Evolutionary conservation across 2,888 invertebrate genomes (phyloP).

Genomic region (Ctenicera cuprea): DNA sequence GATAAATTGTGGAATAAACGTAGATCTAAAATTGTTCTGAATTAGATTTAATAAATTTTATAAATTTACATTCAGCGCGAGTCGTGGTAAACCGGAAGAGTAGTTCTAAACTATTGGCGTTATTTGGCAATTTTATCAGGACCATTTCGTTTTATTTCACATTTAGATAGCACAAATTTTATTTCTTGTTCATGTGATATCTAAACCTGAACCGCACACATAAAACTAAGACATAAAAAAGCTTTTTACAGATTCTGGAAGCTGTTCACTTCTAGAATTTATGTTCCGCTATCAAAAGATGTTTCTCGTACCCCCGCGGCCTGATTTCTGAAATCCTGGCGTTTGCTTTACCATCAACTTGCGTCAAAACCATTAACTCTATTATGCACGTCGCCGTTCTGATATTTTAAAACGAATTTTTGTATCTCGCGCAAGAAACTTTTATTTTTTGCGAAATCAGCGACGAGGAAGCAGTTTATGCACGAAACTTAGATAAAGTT

Average conservation of each 20-base stretch:
- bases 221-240: slow-evolving; percentile 48
- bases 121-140: slow-evolving; percentile 37
- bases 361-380: slow-evolving; percentile 24
- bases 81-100: slow-evolving; percentile 28
- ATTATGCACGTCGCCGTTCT: neutral
- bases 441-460: slow-evolving; percentile 6
- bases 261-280: slow-evolving; percentile 37
- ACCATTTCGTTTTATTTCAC: slow-evolving; percentile 36
- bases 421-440: neutral
- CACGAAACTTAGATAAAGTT: slow-evolving; percentile 21
- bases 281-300: slow-evolving; percentile 32
- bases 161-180: slow-evolving; percentile 40
- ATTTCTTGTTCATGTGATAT: slow-evolving; percentile 39
- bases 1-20: too few relatives aligned
- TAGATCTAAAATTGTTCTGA: too few relatives aligned
- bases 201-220: slow-evolving; percentile 38
- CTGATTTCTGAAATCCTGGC: slow-evolving; percentile 24
- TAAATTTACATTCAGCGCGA: slow-evolving; percentile 4
- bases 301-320: slow-evolving; percentile 34
- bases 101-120: slow-evolving; percentile 31
- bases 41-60: neutral
- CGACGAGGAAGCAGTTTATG: neutral
- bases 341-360: slow-evolving; percentile 12
- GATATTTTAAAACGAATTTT: slow-evolving; percentile 11
- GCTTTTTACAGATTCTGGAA: slow-evolving; percentile 45